Evolutionary conservation across 2,888 invertebrate genomes (phyloP), one percentile per base, ranked within the genome.

Genomic region (Podabrus alpinus): DNA sequence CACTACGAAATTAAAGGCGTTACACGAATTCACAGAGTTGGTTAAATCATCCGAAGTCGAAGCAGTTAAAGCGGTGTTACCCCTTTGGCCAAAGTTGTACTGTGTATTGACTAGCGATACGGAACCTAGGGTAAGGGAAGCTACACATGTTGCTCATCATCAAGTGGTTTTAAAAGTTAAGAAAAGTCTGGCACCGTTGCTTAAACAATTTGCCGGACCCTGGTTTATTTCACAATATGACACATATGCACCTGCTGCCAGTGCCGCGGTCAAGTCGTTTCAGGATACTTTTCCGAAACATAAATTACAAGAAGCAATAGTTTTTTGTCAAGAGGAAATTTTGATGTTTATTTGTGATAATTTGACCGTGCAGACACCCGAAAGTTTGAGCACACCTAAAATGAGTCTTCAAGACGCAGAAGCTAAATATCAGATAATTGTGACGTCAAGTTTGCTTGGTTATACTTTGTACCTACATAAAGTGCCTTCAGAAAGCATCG

Each of bases 141-240:
- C 92, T 66, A 89, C 93, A 0, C 93, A 95, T 87, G 84, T 89
- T 73, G 94, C 95, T n/a, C 94, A 96, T 84, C 90, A 91, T 24
- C 88, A 91, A 17, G 85, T 95, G 9, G 92, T 93, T 24, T 86
- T 87, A 67, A 91, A 91, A 84, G 92, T 93, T 74, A 94, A 94
- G 62, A 92, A 94, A 21, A 92, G 92, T 79, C 88, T 95, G 76
- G 97, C 96, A 0, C 94, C 95, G 1, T 92, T 92, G 85, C 89
- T 98, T 70, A 93, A 93, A 82, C 91, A 91, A 84, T 85, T 97
- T 76, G 91, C 93, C 84, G 95, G 96, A 1, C 90, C 93, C 3
- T 97, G 97, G 97, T 92, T 97, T 83, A 91, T 93, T 64, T 93
- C 95, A 69, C 94, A 93, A 84, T 93, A 93, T 88, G 97, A 98